A percentile compares a stretch with the other conserved stretches of the same genome.
phyloP scores from a whole-genome alignment of 53 echinoderm and acorn worm species.

The Paracentrotus lividus region DNA sequence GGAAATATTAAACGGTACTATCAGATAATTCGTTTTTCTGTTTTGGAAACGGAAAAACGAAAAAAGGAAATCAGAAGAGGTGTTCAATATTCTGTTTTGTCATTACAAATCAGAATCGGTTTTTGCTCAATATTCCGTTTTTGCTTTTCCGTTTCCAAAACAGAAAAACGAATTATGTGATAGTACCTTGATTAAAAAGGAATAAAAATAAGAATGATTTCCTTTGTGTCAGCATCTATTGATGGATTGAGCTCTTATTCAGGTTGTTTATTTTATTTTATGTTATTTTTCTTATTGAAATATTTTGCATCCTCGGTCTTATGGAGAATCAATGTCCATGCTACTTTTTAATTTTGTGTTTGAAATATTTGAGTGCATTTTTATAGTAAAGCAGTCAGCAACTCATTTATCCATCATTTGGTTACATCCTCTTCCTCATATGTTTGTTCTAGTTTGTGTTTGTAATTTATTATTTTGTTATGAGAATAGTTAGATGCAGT shows the following conservation, averaged over 20 bases:
- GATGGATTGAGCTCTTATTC: background rate
- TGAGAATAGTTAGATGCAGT: constrained; percentile 5
- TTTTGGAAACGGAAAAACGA: no score
- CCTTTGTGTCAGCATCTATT: background rate
- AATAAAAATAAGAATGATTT: background rate
- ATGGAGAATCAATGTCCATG: background rate
- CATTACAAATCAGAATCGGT: no score
- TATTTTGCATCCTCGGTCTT: background rate
- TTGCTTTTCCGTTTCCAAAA: no score
- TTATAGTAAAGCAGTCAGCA: constrained; percentile 15
- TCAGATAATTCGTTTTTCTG: no score
- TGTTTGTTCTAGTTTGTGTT: background rate
- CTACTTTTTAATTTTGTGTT: background rate
- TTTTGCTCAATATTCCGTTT: no score
- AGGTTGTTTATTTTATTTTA: background rate
- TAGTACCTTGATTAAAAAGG: no score
- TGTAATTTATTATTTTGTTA: constrained; percentile 22
- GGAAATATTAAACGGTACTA: no score
- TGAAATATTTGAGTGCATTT: constrained; percentile 30
- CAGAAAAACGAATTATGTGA: no score
- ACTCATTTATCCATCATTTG: constrained; percentile 2
- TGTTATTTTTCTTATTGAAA: background rate
- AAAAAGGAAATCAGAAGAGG: no score
- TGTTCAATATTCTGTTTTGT: no score
- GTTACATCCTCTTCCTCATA: background rate